Base-by-base conservation (phyloP, 2,797 vertebrate species). In the Furcifer pardalis region DNA sequence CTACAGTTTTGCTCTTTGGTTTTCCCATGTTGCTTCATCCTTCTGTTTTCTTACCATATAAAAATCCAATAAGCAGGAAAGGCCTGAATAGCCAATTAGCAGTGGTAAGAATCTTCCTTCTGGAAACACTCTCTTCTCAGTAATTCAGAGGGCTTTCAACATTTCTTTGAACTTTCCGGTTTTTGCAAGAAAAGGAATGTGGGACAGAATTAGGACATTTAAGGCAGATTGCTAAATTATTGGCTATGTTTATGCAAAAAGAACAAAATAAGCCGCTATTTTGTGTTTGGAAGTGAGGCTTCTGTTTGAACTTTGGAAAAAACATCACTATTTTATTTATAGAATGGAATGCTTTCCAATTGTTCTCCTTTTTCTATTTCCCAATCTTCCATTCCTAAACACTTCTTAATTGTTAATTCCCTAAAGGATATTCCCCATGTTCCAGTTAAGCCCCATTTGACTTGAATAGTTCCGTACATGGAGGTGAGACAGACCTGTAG, bases 231-330 rank as follows among this genome's bases (percentile, higher is more conserved):
- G 25, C 25, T n/a, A 81, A 44, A 40, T 72, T 81, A 44, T 60
- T 72, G 19, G 4, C 68, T 23, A 40, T 2, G 30, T 69, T 37
- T 35, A 40, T 3, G 17, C 21, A 35, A 8, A 8, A 17, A 37
- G 66, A 8, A 35, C 35, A 17, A 37, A 23, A 69, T 1, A 40
- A 69, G 40, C 8, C 35, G 35, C 32, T 69, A 9, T 71, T 44
- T 19, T 62, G 52, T 30, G 56, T 76, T 46, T 49, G 25, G 44
- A 52, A n/a, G 27, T 52, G 49, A 30, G 60, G 37, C 37, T 69
- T 71, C 52, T 35, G 77, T 2, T 75, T 88, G 63, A 63, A n/a
- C 23, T 77, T 90, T 84, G 68, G 75, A 82, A n/a, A 59, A 73
- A 0, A 0, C 69, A 82, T 84, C n/a, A 79, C 10, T 86, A 42